These are phyloP conservation scores for Brachycybe producta DNA, from an alignment of 2,888 invertebrate genomes.

Conservation along the genomic window DNA sequence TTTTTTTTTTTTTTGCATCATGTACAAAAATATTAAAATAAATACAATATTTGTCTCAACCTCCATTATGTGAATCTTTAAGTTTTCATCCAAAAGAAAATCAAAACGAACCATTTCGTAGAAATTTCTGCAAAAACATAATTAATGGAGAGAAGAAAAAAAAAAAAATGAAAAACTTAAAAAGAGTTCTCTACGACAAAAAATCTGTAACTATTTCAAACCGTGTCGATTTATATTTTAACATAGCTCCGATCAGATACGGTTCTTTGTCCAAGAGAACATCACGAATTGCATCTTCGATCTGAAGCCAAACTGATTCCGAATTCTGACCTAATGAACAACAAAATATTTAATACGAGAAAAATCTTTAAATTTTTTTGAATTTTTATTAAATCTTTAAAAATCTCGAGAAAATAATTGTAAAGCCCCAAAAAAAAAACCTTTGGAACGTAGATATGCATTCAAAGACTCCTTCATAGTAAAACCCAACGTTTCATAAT, in stretches of 20 bases:
- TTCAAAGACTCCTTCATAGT: constrained; percentile 80
- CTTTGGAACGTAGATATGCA: constrained; percentile 41
- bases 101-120: constrained; percentile 94
- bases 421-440: constrained; percentile 16
- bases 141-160: constrained; percentile 18
- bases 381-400: not conserved
- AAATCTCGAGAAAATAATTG: constrained; percentile 12
- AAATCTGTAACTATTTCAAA: constrained; percentile 33
- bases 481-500: constrained; percentile 43
- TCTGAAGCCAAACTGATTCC: constrained; percentile 59
- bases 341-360: not conserved
- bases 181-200: not conserved
- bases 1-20: too few relatives aligned
- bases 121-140: constrained; percentile 41
- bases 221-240: constrained; percentile 32
- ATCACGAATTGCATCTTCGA: constrained; percentile 60
- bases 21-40: not conserved
- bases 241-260: constrained; percentile 45
- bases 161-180: constrained; percentile 3
- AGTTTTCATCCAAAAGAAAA: constrained; percentile 72
- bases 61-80: constrained; percentile 80
- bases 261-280: constrained; percentile 53
- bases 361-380: not conserved
- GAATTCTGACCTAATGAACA: constrained; percentile 51
- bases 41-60: constrained; percentile 27